Evolutionary conservation across 1,140 invertebrate species (phyloP), one percentile per base, ranked within the genome.

Genomic region (Pseudomyrmex pallidus): DNA sequence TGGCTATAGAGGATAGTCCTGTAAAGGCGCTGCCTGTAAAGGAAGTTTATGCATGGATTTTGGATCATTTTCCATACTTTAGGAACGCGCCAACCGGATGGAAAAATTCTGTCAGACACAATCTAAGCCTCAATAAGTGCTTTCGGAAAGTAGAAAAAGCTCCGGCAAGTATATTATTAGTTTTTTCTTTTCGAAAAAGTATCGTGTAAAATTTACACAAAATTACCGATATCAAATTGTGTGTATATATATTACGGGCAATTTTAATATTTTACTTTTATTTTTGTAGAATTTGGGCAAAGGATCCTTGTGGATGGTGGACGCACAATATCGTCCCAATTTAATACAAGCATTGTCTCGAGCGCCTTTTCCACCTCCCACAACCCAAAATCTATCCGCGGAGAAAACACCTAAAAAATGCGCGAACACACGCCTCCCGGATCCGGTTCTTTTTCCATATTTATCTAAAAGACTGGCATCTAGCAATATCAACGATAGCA

Each of bases 11-110:
- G 93, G 97, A 98, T 86, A 98, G 98, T 0, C 96, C 96, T 4
- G 96, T 96, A 61, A 97, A 98, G 92, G 98, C 98, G 7, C 92
- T 99, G 74, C 98, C 98, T 1, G 98, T 99, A 0, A 99, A 99
- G 91, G 98, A 99, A 93, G 99, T 99, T 87, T 99, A 99, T 92
- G 96, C 98, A n/a, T 99, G 98, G 98, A 99, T 99, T 84, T 95
- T 99, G 86, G 96, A 98, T 87, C 98, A 99, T 93, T 99, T 99
- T 94, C 98, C 98, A 0, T 99, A 99, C 94, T 99, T 99, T 94
- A 97, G 98, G 91, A 98, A 98, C 89, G 98, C 98, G 2, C 98
- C 98, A 0, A 98, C 98, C 89, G 98, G 98, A 20, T 99, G 98
- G 98, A 99, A 99, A 95, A 99, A 99, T 94, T 99, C 98, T 73